Evolutionary conservation across 2,888 invertebrate species (phyloP).

Genomic region (Auanema freiburgensis): DNA sequence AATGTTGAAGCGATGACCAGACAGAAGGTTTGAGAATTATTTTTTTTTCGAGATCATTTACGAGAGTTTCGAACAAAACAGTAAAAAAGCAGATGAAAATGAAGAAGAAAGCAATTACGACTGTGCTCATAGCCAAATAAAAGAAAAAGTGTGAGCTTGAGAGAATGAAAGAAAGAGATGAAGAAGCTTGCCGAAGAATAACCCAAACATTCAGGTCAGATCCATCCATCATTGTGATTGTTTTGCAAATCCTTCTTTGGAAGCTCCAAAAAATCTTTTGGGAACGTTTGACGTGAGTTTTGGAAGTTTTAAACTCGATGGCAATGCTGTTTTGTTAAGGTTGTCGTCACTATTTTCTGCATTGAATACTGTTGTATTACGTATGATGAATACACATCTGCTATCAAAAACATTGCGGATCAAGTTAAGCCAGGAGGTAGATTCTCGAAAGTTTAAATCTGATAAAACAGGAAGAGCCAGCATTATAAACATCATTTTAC

Average conservation of each 20-base stretch:
- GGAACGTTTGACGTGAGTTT: slow-evolving; percentile 42
- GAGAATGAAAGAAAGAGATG: background rate
- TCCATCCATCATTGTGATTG: slow-evolving; percentile 56
- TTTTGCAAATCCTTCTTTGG: slow-evolving; percentile 49
- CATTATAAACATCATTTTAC: too few species aligned
- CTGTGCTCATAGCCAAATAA: background rate
- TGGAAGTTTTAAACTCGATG: background rate
- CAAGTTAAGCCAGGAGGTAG: slow-evolving; percentile 48
- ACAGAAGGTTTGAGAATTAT: slow-evolving; percentile 36
- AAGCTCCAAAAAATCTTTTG: slow-evolving; percentile 37
- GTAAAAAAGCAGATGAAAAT: background rate
- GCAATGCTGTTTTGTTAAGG: slow-evolving; percentile 27
- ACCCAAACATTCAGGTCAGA: slow-evolving; percentile 28
- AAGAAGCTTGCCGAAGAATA: too few species aligned
- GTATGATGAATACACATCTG: slow-evolving; percentile 48
- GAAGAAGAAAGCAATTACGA: too few species aligned
- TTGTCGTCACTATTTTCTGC: slow-evolving; percentile 59
- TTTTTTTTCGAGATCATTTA: too few species aligned
- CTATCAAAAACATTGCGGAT: slow-evolving; percentile 41
- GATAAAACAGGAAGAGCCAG: background rate
- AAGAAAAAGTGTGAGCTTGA: background rate
- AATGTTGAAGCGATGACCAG: slow-evolving; percentile 39
- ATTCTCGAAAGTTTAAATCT: slow-evolving; percentile 6
- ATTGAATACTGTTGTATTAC: slow-evolving; percentile 60
- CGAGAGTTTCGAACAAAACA: background rate